These are phyloP conservation scores for Drosophila borealis DNA, from an alignment of 2,888 invertebrate species.

Conservation along the genomic window DNA sequence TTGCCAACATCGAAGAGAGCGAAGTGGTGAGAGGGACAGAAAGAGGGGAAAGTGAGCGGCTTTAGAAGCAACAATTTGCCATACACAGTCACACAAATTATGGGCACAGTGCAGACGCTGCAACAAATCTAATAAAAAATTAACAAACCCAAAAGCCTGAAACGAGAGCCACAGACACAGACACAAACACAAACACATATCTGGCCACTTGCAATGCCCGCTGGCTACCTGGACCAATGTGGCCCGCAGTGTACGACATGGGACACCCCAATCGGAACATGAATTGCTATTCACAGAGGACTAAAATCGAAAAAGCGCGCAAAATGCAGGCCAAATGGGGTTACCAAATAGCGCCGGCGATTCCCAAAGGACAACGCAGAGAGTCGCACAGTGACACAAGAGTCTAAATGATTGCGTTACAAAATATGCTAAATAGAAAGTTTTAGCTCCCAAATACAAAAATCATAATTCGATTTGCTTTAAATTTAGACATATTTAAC, in stretches of 20 bases:
- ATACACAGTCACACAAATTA: conserved; percentile 52
- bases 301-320: conserved; percentile 74
- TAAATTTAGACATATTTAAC: too few species aligned
- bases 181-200: conserved; percentile 8
- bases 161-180: conserved; percentile 6
- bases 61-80: conserved; percentile 62
- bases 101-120: conserved; percentile 57
- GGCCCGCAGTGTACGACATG: conserved; percentile 23
- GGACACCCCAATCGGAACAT: conserved; percentile 42
- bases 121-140: conserved; percentile 67
- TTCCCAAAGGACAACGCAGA: conserved; percentile 54
- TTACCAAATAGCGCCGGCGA: conserved; percentile 66
- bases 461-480: too few species aligned
- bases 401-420: not conserved
- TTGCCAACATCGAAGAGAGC: conserved; percentile 5
- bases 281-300: conserved; percentile 60
- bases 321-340: conserved; percentile 78
- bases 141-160: conserved; percentile 46
- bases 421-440: too few species aligned
- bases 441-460: too few species aligned
- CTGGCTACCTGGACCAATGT: conserved; percentile 23
- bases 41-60: not conserved
- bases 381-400: conserved; percentile 28
- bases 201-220: conserved; percentile 41
- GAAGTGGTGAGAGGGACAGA: too few species aligned